Evolutionary conservation across 1,140 invertebrate species (phyloP).

Genomic region (Drosophila bifasciata): DNA sequence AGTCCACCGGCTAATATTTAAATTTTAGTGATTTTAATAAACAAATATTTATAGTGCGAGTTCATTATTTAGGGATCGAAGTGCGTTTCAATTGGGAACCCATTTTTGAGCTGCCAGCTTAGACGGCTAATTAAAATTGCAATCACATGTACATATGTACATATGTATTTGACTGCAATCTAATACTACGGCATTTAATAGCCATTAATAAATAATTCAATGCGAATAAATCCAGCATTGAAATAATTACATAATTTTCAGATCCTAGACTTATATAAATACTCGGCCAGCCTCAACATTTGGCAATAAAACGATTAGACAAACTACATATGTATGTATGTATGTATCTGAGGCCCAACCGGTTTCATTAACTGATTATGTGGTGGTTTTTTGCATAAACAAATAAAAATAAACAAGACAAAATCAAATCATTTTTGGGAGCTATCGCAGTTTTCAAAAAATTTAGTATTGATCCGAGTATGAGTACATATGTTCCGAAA

Average conservation of each 20-base stretch:
- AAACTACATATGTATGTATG: too few species aligned
- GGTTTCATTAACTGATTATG: conserved; percentile 43
- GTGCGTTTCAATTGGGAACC: background rate
- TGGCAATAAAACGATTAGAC: conserved; percentile 27
- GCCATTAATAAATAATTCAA: conserved; percentile 26
- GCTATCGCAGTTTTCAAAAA: too few species aligned
- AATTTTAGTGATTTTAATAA: conserved; percentile 66
- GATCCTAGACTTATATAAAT: conserved; percentile 27
- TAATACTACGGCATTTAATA: conserved; percentile 25
- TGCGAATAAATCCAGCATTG: background rate
- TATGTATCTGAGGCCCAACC: conserved; percentile 17
- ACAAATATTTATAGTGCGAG: conserved; percentile 52
- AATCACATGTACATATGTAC: too few species aligned
- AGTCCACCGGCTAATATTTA: conserved; percentile 39
- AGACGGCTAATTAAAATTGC: conserved; percentile 9
- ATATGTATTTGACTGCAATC: background rate
- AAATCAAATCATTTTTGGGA: background rate
- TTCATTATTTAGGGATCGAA: conserved; percentile 44
- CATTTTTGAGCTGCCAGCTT: background rate
- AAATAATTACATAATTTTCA: conserved; percentile 26
- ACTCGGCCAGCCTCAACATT: conserved; percentile 15
- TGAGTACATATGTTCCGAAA: too few species aligned
- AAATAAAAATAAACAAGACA: conserved; percentile 18
- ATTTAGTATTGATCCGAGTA: too few species aligned
- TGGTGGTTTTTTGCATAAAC: conserved; percentile 38